Conservation (phyloP, 2,113 vertebrate genomes). For the Rostratula benghalensis region DNA sequence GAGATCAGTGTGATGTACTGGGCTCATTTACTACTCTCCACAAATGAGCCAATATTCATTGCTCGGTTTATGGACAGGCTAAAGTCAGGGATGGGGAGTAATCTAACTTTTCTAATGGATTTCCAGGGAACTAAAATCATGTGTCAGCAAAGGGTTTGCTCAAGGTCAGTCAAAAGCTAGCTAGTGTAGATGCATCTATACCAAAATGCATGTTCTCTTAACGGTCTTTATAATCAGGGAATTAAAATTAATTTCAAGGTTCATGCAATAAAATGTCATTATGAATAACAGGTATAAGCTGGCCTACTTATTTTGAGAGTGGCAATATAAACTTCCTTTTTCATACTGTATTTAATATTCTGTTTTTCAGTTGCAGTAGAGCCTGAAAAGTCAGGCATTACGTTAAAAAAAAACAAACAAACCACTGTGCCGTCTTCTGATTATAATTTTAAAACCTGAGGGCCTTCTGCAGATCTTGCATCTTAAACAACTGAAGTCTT, state of each 20-base stretch:
- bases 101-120: neutral
- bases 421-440: neutral
- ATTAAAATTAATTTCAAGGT: neutral
- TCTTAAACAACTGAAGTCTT: neutral
- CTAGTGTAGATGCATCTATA: neutral
- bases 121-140: neutral
- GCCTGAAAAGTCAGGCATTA: neutral
- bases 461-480: neutral
- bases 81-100: neutral
- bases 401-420: neutral
- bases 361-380: neutral
- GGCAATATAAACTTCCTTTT: neutral
- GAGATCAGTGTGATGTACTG: neutral
- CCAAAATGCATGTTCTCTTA: neutral
- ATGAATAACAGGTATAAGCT: neutral
- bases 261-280: neutral
- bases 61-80: neutral
- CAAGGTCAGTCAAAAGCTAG: neutral
- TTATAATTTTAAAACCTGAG: neutral
- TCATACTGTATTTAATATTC: neutral
- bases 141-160: neutral
- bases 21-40: neutral
- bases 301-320: neutral
- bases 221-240: neutral
- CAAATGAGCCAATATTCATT: neutral